These are phyloP conservation scores for Theristicus caerulescens DNA, from an alignment of 2,113 vertebrate species.

Conservation along the genomic window DNA sequence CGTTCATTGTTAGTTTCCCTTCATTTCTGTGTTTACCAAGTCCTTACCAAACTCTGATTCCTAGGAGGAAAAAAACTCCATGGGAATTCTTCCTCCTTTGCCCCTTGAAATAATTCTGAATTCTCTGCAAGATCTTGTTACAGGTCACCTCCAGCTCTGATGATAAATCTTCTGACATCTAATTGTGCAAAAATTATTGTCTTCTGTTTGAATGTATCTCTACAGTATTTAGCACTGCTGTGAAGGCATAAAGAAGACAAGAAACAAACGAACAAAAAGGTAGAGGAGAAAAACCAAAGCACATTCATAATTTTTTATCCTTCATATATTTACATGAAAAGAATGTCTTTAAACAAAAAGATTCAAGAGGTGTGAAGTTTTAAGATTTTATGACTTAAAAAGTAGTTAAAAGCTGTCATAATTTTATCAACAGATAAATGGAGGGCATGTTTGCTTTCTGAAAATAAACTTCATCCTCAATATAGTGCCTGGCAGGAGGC, in stretches of 20 bases:
- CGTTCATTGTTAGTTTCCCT: not conserved
- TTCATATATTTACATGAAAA: not conserved
- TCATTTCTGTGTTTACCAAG: not conserved
- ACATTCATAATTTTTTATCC: not conserved
- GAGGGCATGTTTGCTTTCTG: not conserved
- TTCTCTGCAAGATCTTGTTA: not conserved
- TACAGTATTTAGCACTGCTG: not conserved
- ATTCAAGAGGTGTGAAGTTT: not conserved
- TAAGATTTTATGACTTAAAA: not conserved
- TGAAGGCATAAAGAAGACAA: not conserved
- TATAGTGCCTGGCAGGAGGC: not conserved
- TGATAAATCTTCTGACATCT: not conserved
- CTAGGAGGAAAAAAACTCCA: not conserved
- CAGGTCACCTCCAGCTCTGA: not conserved
- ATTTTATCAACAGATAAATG: not conserved
- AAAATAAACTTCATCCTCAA: not conserved
- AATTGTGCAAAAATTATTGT: not conserved
- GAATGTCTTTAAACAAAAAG: not conserved
- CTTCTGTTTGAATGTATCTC: not conserved
- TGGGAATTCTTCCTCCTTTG: not conserved
- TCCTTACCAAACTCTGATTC: not conserved
- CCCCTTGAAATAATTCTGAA: not conserved
- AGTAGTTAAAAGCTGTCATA: not conserved
- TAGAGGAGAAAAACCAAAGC: not conserved
- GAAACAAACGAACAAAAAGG: not conserved